These are phyloP conservation scores for Epicampocera succincta DNA, from an alignment of 2,888 invertebrate species.

Conservation along the genomic window DNA sequence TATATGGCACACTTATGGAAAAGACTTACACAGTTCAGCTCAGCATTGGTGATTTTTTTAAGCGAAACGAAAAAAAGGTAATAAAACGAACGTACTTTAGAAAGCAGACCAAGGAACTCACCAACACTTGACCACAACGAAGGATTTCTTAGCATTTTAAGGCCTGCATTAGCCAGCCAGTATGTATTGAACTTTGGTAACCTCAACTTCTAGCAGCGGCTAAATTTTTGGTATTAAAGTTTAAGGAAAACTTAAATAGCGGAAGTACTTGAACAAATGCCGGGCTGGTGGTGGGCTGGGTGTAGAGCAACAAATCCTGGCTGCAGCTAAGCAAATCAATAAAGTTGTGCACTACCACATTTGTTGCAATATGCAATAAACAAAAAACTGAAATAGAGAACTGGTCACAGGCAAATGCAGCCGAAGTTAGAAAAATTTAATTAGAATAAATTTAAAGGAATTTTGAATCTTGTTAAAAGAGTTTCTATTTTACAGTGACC, in stretches of 20 bases:
- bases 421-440: constrained; percentile 42
- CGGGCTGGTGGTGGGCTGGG: constrained; percentile 46
- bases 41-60: constrained; percentile 49
- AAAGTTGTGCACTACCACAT: constrained; percentile 58
- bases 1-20: constrained; percentile 55
- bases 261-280: constrained; percentile 43
- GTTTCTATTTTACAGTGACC: background rate
- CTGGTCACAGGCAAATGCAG: constrained; percentile 53
- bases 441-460: background rate
- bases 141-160: constrained; percentile 53
- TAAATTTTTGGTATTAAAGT: constrained; percentile 19
- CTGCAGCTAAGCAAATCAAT: constrained; percentile 66
- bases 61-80: constrained; percentile 10
- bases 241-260: constrained; percentile 18
- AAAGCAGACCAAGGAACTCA: constrained; percentile 49
- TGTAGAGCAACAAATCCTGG: constrained; percentile 58
- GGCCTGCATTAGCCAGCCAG: constrained; percentile 55
- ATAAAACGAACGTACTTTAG: constrained; percentile 25
- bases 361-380: constrained; percentile 37
- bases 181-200: constrained; percentile 67
- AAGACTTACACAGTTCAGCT: background rate
- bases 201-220: constrained; percentile 62
- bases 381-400: background rate
- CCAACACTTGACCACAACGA: constrained; percentile 67
- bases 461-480: background rate